These are phyloP conservation scores for Anseranas semipalmata DNA, from an alignment of 2,113 vertebrate species.

Conservation along the genomic window DNA sequence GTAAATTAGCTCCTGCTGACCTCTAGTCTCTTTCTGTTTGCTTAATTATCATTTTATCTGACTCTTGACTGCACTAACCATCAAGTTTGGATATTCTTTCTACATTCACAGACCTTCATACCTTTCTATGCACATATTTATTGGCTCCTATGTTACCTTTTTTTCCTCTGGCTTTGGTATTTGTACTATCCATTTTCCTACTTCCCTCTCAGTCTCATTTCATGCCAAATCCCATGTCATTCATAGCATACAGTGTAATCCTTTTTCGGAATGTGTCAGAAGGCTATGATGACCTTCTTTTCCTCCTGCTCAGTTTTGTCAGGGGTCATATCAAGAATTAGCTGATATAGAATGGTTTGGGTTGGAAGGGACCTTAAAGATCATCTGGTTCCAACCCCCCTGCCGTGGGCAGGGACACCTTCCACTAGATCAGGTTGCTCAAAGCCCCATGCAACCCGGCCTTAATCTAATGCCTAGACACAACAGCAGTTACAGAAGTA, in stretches of 20 bases:
- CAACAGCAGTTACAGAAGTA: neutral
- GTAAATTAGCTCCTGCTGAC: neutral
- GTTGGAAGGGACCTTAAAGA: neutral
- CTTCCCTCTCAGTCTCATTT: neutral
- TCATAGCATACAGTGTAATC: neutral
- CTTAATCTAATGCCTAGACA: neutral
- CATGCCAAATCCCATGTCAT: fast-evolving
- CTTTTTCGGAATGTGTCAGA: neutral
- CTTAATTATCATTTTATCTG: neutral
- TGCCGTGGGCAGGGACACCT: neutral
- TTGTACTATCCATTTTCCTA: neutral
- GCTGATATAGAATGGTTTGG: neutral
- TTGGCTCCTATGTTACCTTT: neutral
- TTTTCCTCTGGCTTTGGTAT: neutral
- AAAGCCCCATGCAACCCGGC: neutral
- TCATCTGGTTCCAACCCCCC: neutral
- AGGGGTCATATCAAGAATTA: neutral
- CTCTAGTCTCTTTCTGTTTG: neutral
- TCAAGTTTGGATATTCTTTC: neutral
- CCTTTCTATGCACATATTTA: neutral
- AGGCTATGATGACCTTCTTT: neutral
- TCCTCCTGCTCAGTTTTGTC: neutral
- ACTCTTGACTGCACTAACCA: neutral
- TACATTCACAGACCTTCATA: neutral
- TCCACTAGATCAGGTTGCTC: too few species aligned